Percentiles rank a stretch among this genome's conserved stretches.
Evolutionary conservation across 2,888 invertebrate species (phyloP).

Genomic region (Nebria brevicollis): DNA sequence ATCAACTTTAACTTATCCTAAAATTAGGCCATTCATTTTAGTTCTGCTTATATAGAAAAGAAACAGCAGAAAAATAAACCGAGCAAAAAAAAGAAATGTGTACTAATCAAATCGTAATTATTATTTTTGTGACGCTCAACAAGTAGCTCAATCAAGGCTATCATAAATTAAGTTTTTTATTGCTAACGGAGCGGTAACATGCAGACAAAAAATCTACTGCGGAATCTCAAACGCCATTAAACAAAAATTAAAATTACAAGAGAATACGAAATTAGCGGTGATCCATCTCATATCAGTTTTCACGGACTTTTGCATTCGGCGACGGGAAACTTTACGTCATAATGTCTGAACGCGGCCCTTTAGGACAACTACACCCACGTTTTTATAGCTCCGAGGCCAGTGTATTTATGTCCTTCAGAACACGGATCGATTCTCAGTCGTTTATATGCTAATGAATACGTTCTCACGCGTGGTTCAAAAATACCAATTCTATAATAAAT

Average conservation of each 20-base stretch:
- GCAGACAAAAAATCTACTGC: slow-evolving; percentile 29
- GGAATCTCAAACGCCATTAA: slow-evolving; percentile 41
- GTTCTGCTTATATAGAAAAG: too few species aligned
- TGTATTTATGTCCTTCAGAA: background rate
- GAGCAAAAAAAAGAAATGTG: slow-evolving; percentile 29
- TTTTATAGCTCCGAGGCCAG: background rate
- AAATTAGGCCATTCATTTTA: too few species aligned
- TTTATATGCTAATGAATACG: background rate
- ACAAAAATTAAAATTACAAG: slow-evolving; percentile 33
- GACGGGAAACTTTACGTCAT: slow-evolving; percentile 34
- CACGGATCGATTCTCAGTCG: background rate
- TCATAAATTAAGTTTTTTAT: slow-evolving; percentile 42
- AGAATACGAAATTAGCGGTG: slow-evolving; percentile 22
- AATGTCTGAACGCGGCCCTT: slow-evolving; percentile 8
- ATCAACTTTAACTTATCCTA: too few species aligned
- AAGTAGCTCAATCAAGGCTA: slow-evolving; percentile 43
- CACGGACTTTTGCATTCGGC: slow-evolving; percentile 40
- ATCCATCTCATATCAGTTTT: slow-evolving; percentile 41
- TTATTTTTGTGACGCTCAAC: slow-evolving; percentile 37
- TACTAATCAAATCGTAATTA: slow-evolving; percentile 31
- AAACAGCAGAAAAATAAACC: too few species aligned
- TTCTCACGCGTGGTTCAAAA: background rate
- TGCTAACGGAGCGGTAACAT: slow-evolving; percentile 30
- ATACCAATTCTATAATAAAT: background rate
- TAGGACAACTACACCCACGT: background rate